Evolutionary conservation across 1,140 invertebrate species (phyloP).

Genomic region (Choristoneura fumiferana): DNA sequence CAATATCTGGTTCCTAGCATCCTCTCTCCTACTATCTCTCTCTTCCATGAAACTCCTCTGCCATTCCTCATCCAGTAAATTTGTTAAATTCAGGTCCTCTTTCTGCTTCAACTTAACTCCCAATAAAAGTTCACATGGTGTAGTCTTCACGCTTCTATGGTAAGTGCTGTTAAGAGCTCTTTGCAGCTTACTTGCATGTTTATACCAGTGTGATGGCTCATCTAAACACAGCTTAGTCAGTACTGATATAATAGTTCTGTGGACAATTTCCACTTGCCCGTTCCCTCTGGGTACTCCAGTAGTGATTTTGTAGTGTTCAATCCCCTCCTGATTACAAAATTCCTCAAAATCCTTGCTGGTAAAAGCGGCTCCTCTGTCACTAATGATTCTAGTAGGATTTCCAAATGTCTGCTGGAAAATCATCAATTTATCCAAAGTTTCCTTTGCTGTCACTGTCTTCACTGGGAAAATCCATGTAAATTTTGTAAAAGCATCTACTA

Average conservation of each 20-base stretch:
- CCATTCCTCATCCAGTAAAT: neutral
- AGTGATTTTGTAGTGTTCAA: constrained; percentile 26
- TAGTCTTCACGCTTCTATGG: constrained; percentile 19
- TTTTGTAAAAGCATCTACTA: constrained; percentile 55
- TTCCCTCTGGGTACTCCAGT: constrained; percentile 42
- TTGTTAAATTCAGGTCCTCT: neutral
- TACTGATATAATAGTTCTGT: constrained; percentile 19
- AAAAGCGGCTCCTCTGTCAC: neutral
- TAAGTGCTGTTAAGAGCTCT: constrained; percentile 19
- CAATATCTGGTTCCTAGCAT: neutral
- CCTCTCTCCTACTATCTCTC: neutral
- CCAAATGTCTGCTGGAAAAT: constrained; percentile 24
- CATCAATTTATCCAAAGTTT: neutral
- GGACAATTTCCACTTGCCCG: constrained; percentile 34
- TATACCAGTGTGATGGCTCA: constrained; percentile 22
- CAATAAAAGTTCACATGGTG: constrained; percentile 18
- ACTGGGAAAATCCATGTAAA: constrained; percentile 46
- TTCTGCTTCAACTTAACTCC: neutral
- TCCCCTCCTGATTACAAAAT: constrained; percentile 18
- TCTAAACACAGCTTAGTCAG: constrained; percentile 21
- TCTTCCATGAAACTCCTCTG: neutral
- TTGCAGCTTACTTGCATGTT: constrained; percentile 18
- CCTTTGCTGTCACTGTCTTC: constrained; percentile 34
- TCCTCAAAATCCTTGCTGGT: neutral
- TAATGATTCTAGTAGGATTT: constrained; percentile 19